Evolutionary conservation across 2,113 vertebrate genomes (phyloP).

Genomic region (Promerops cafer): DNA sequence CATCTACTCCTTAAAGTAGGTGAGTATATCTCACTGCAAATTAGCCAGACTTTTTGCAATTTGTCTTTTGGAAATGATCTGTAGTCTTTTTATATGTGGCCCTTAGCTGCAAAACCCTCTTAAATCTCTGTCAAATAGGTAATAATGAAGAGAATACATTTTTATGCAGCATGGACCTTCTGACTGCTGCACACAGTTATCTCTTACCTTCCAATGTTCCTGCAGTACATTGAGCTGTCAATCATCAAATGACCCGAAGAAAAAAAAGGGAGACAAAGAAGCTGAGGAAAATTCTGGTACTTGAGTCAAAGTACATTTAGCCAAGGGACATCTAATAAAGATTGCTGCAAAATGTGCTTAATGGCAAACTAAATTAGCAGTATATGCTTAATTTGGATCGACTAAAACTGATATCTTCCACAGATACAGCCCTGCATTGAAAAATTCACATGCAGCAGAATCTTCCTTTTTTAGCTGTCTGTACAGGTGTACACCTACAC

Average conservation of each 20-base stretch:
- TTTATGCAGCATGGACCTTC: background rate
- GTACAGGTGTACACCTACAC: background rate
- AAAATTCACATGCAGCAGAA: background rate
- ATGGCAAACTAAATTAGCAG: background rate
- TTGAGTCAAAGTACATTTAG: background rate
- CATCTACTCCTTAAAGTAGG: background rate
- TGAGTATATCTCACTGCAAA: background rate
- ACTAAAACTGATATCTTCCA: background rate
- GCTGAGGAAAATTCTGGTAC: background rate
- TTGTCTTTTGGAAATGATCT: background rate
- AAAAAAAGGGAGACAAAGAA: background rate
- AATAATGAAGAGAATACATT: background rate
- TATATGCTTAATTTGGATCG: background rate
- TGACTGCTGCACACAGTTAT: background rate
- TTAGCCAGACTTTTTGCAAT: background rate
- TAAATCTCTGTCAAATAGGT: constrained; percentile 33
- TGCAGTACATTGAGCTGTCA: constrained; percentile 10
- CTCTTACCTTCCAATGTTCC: background rate
- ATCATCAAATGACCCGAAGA: constrained; percentile 4
- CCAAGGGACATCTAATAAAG: background rate
- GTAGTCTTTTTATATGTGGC: background rate
- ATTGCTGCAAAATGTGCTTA: background rate
- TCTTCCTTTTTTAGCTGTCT: background rate
- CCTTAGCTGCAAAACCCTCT: background rate
- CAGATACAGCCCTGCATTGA: background rate